These are phyloP conservation scores for Zosterops borbonicus DNA, from an alignment of 2,113 vertebrate genomes.

Conservation along the genomic window DNA sequence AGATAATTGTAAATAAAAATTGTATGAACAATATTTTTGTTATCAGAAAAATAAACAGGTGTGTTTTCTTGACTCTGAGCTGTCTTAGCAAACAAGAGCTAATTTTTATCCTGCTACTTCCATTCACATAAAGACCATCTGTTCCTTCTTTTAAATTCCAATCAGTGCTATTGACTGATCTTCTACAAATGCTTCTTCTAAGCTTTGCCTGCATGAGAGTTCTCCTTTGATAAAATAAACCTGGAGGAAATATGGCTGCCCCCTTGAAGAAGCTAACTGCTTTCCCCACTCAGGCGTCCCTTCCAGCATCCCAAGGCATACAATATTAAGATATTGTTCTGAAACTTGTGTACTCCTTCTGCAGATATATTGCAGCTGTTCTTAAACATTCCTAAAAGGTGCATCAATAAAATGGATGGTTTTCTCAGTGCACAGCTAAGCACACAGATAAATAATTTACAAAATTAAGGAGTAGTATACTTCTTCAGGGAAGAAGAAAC, in stretches of 20 bases:
- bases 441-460: neutral
- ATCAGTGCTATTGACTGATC: constrained; percentile 71
- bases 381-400: neutral
- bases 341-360: neutral
- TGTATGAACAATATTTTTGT: constrained; percentile 48
- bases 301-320: neutral
- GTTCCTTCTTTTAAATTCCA: constrained; percentile 75
- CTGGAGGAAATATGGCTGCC: neutral
- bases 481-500: neutral
- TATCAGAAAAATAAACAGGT: constrained; percentile 73
- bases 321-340: neutral
- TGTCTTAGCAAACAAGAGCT: constrained; percentile 48
- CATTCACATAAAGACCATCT: constrained; percentile 78
- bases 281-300: neutral
- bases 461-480: neutral
- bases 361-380: neutral
- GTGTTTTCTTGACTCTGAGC: constrained; percentile 63
- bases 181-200: constrained; percentile 39
- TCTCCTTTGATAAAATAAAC: constrained; percentile 25
- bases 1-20: constrained; percentile 50
- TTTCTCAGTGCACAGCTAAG: neutral
- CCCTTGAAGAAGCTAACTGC: neutral
- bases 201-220: neutral
- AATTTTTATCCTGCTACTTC: constrained; percentile 64
- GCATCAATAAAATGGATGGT: neutral